phyloP scores from a whole-genome alignment of 2,113 vertebrate genomes.

The Ursus arctos region DNA sequence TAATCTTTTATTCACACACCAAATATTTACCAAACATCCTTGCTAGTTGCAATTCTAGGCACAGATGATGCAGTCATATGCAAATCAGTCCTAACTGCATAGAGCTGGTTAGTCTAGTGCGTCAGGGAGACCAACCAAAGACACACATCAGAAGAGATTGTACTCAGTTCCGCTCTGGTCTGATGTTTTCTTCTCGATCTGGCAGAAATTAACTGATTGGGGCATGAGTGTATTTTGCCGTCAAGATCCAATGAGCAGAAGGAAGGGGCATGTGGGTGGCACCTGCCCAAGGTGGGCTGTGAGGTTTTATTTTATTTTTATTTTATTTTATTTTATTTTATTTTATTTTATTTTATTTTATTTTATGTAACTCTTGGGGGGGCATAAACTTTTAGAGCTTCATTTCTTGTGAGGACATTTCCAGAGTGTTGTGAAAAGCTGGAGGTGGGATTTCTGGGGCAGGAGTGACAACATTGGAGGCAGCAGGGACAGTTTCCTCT shows the following conservation, averaged over 20 bases:
- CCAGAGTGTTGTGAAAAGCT: neutral
- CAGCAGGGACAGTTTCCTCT: neutral
- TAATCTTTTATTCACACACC: neutral
- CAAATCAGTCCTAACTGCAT: rapidly evolving
- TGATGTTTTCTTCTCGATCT: neutral
- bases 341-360: neutral
- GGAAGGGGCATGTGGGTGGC: no score
- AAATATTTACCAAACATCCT: neutral
- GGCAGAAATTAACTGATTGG: neutral
- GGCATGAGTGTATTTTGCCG: neutral
- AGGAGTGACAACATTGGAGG: neutral
- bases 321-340: neutral
- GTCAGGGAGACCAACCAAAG: no score
- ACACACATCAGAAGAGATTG: neutral
- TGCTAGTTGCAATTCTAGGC: neutral
- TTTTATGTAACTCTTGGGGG: neutral
- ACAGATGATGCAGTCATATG: neutral
- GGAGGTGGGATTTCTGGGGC: neutral
- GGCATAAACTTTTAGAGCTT: neutral
- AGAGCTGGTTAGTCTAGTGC: neutral
- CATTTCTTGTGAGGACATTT: neutral
- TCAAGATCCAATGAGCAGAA: neutral
- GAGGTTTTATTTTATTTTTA: neutral
- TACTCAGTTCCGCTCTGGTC: no score
- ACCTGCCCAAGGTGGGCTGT: neutral